A percentile compares a stretch with the other conserved stretches of the same genome.
Conservation (phyloP, 2,797 vertebrate genomes). For the Chrosomus eos region DNA sequence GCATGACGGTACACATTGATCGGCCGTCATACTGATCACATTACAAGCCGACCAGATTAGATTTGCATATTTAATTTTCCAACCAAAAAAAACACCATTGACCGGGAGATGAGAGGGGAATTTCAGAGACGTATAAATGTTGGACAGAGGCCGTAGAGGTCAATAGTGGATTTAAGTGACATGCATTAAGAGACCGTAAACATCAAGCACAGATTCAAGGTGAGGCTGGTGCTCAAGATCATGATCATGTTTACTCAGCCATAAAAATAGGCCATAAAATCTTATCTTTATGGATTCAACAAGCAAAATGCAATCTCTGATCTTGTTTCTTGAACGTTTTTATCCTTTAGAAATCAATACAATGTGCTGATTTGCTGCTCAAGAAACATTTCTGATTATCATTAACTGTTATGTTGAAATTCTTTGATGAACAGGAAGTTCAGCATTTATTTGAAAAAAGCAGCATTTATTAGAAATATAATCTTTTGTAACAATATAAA, state of each 20-base stretch:
- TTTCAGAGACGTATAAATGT: slow-evolving; percentile 60
- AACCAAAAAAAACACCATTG: slow-evolving; percentile 72
- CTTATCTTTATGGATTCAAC: background rate
- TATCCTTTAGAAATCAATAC: background rate
- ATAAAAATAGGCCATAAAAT: background rate
- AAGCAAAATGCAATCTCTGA: background rate
- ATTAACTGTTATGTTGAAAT: too few species aligned
- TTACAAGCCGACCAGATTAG: slow-evolving; percentile 89
- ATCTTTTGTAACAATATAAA: too few species aligned
- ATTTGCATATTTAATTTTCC: slow-evolving; percentile 99
- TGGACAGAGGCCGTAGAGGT: slow-evolving; percentile 44
- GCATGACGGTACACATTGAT: slow-evolving; percentile 85
- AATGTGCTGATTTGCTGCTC: background rate
- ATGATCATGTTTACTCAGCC: slow-evolving; percentile 23
- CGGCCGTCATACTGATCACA: slow-evolving; percentile 88
- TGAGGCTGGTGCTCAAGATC: slow-evolving; percentile 24
- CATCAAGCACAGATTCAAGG: slow-evolving; percentile 9
- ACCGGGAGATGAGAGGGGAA: slow-evolving; percentile 67
- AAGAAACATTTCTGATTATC: too few species aligned
- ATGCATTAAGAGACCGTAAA: slow-evolving; percentile 7
- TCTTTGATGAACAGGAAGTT: too few species aligned
- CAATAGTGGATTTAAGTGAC: slow-evolving; percentile 25
- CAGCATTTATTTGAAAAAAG: too few species aligned
- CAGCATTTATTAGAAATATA: too few species aligned
- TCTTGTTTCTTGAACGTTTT: background rate